Percentiles rank a stretch among this genome's conserved stretches.
Conservation (phyloP, 2,113 vertebrate genomes). For the Megalops atlanticus region DNA sequence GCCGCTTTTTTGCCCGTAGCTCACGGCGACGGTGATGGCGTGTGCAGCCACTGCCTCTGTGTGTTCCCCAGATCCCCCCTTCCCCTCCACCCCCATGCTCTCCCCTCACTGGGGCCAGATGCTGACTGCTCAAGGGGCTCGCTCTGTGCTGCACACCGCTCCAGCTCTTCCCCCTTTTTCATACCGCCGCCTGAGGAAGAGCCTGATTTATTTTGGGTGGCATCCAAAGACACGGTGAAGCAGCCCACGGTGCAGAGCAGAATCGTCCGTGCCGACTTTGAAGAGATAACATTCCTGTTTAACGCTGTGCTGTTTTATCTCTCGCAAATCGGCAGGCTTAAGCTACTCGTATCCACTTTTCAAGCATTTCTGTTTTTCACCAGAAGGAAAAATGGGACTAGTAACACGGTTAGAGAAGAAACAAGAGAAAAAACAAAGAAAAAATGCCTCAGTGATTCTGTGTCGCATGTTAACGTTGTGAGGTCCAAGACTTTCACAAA, state of each 20-base stretch:
- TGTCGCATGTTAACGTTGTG: constrained; percentile 2
- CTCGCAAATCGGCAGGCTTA: constrained; percentile 44
- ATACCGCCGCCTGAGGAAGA: constrained; percentile 53
- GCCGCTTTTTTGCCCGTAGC: neutral
- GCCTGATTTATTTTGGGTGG: constrained; percentile 55
- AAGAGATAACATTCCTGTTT: constrained; percentile 45
- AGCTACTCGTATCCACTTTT: constrained; percentile 38
- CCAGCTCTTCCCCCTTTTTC: constrained; percentile 12
- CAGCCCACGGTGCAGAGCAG: constrained; percentile 33
- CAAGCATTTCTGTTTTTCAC: constrained; percentile 17
- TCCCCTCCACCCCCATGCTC: neutral
- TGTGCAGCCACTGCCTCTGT: neutral
- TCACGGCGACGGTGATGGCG: neutral
- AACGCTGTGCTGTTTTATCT: constrained; percentile 11
- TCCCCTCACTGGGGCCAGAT: constrained; percentile 12
- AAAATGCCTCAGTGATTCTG: constrained; percentile 12
- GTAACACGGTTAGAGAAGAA: no score
- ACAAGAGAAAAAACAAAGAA: neutral
- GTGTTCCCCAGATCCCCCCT: neutral
- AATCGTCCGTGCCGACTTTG: constrained; percentile 40
- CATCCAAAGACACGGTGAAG: constrained; percentile 40
- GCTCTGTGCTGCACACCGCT: neutral
- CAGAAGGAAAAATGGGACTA: neutral
- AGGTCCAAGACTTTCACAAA: neutral
- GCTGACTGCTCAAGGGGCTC: constrained; percentile 10